Conservation (phyloP, 2,797 vertebrate genomes). For the Pygocentrus nattereri region DNA sequence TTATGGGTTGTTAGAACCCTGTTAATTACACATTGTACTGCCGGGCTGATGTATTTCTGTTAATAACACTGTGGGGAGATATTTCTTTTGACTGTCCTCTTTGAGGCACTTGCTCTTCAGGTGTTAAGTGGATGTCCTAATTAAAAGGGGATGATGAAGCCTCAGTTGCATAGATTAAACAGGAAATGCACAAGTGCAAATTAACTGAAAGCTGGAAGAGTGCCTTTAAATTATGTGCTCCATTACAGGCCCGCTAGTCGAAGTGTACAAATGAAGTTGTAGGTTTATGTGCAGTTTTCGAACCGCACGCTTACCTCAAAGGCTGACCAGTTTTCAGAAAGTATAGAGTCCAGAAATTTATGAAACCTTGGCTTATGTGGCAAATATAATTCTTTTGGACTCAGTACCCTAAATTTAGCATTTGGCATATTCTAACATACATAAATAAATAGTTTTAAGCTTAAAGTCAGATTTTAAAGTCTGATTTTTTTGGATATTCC, state of each 20-base stretch:
- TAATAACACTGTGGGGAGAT: slow-evolving; percentile 67
- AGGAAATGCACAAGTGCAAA: slow-evolving; percentile 57
- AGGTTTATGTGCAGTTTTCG: slow-evolving; percentile 3
- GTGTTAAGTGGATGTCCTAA: slow-evolving; percentile 66
- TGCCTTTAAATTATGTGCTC: slow-evolving; percentile 25
- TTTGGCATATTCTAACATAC: slow-evolving; percentile 15
- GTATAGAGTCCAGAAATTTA: neutral
- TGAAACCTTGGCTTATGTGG: neutral
- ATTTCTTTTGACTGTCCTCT: slow-evolving; percentile 60
- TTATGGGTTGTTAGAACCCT: slow-evolving; percentile 73
- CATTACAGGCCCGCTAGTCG: slow-evolving; percentile 10
- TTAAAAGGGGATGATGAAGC: slow-evolving; percentile 66
- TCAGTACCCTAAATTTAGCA: neutral
- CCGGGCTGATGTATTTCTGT: slow-evolving; percentile 68
- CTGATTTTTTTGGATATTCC: slow-evolving; percentile 35
- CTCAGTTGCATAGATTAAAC: slow-evolving; percentile 52
- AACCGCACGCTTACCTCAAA: neutral
- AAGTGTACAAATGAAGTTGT: slow-evolving; percentile 32
- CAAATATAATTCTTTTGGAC: slow-evolving; percentile 3
- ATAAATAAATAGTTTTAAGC: slow-evolving; percentile 20
- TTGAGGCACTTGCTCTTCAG: slow-evolving; percentile 54
- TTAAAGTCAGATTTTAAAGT: slow-evolving; percentile 22
- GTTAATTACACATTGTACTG: slow-evolving; percentile 76
- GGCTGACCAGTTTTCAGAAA: neutral
- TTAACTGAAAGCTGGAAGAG: slow-evolving; percentile 41